phyloP scores from a whole-genome alignment of 2,797 vertebrate species.

The Oophaga sylvatica region DNA sequence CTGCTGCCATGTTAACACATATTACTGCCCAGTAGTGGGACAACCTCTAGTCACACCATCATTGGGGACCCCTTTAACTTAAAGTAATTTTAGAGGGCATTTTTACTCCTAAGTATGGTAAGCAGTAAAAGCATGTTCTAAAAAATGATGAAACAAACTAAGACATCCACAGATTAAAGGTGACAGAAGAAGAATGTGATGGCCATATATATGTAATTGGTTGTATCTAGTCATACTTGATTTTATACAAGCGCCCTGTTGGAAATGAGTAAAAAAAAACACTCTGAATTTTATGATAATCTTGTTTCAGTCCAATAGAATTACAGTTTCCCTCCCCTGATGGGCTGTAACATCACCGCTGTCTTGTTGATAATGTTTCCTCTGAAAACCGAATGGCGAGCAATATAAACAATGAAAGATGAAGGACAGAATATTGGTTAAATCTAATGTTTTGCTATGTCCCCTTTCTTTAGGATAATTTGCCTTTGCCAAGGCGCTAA shows the following conservation, averaged over 20 bases:
- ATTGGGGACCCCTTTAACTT: neutral
- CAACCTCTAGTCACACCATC: neutral
- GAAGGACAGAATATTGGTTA: neutral
- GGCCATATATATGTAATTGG: neutral
- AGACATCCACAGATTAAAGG: neutral
- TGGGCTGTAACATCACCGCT: neutral
- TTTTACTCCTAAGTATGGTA: neutral
- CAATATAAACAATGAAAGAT: slow-evolving; percentile 34
- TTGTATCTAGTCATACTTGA: neutral
- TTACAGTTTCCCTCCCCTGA: neutral
- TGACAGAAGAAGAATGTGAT: neutral
- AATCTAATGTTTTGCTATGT: slow-evolving; percentile 88
- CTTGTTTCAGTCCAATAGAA: neutral
- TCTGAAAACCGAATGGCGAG: slow-evolving; percentile 10
- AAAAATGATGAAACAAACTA: neutral
- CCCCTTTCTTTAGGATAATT: slow-evolving; percentile 97
- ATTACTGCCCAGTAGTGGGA: neutral
- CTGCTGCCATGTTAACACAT: neutral
- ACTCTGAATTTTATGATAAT: neutral
- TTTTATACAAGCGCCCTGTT: neutral
- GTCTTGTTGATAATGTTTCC: slow-evolving; percentile 3
- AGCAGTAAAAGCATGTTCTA: neutral
- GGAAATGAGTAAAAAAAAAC: neutral
- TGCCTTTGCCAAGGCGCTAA: slow-evolving; percentile 97
- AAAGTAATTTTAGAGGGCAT: neutral